Base-by-base conservation (phyloP, 1,140 invertebrate genomes). In the Brevipalpus yothersi region DNA sequence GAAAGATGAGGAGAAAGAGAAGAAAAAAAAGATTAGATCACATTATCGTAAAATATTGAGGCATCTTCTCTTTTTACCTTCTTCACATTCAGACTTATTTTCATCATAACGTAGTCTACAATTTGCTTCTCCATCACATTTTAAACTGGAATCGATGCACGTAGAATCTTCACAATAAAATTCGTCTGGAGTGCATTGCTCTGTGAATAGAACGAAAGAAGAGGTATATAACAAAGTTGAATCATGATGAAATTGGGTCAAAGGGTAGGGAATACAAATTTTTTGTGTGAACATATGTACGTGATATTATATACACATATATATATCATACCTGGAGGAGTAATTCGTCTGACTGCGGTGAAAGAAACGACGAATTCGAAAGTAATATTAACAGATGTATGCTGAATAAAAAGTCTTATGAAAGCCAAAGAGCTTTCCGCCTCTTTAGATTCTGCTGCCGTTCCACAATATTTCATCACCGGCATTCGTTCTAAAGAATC, bases 101-200 rank as follows among this genome's bases (percentile, higher is more conserved):
- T 90, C 86, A 68, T 92, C 87, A 72, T 82, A 84, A 53, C 82
- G 78, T 66, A 85, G 80, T 63, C 84, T 77, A 69, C 87, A 92
- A 68, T 91, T 86, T 56, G 77, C 75, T 49, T 75, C 72, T 0
- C 71, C 68, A 69, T 91, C 85, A 67, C 88, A 92, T 60, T 71
- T 72, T n/a, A 91, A 73, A 0, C 71, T 66, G 0, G 63, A 65
- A 13, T 78, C 75, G 57, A 91, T 90, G 70, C 87, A 92, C 13
- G 66, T 68, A 7, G 64, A 64, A 61, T 71, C 69, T 23, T 65
- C 67, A 60, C 69, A 70, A 53, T 68, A 63, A 61, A 71, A 70
- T 58, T 68, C 67, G 11, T 56, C 58, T 15, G 57, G 41, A 45
- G 60, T 43, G 53, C 69, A 70, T 58, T 64, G 60, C 55, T 65